phyloP scores from a whole-genome alignment of 2,113 vertebrate genomes.

The Fregata magnificens region DNA sequence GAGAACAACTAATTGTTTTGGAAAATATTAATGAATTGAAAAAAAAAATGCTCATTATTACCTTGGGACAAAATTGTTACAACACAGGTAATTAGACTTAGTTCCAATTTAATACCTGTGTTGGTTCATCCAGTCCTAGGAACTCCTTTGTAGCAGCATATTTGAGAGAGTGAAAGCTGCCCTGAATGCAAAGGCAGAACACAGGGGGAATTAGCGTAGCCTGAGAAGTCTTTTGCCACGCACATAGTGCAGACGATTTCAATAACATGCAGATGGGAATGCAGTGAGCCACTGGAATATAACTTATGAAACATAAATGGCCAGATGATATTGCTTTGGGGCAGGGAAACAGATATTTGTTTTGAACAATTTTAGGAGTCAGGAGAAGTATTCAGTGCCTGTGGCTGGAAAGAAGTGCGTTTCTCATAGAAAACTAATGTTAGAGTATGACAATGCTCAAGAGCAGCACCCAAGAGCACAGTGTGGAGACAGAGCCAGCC shows the following conservation, averaged over 20 bases:
- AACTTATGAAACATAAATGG: not conserved
- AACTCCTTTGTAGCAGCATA: not conserved
- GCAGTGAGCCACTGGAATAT: not conserved
- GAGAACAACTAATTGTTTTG: not conserved
- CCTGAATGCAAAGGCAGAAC: not conserved
- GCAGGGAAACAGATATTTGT: not conserved
- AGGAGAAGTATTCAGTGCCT: not conserved
- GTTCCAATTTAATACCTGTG: not conserved
- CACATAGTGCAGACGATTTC: not conserved
- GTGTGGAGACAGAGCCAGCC: not conserved
- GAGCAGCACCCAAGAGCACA: not conserved
- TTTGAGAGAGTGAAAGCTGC: not conserved
- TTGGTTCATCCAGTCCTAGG: not conserved
- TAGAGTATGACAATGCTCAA: not conserved
- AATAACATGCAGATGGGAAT: not conserved
- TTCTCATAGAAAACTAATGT: not conserved
- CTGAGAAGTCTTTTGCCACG: not conserved
- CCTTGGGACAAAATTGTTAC: not conserved
- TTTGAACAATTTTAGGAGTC: not conserved
- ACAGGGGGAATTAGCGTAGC: not conserved
- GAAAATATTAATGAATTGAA: not conserved
- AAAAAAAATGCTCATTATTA: not conserved
- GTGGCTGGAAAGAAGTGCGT: not conserved
- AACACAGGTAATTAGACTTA: not conserved
- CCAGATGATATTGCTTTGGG: not conserved